These are phyloP conservation scores for Sinotaia quadrata DNA, from an alignment of 2,888 invertebrate genomes.

Conservation along the genomic window DNA sequence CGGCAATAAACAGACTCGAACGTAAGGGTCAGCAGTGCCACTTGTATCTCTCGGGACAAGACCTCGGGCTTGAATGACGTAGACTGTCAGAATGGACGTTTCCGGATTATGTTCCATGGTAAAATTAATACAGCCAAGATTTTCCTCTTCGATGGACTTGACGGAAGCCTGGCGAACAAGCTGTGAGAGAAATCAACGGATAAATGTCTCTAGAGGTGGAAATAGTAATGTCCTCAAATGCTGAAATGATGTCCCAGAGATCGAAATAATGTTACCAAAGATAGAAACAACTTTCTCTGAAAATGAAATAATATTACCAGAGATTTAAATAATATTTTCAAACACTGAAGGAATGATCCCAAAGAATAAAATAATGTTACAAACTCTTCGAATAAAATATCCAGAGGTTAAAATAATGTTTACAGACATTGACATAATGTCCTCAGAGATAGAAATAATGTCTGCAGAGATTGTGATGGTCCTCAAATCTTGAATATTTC, in stretches of 20 bases:
- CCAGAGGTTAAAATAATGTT: no score
- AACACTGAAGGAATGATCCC: no score
- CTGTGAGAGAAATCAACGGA: constrained; percentile 3
- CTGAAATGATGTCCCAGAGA: background rate
- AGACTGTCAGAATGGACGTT: constrained; percentile 78
- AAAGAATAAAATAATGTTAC: no score
- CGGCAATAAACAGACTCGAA: constrained; percentile 92
- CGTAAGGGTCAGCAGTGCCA: constrained; percentile 76
- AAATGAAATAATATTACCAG: no score
- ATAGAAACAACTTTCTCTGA: no score
- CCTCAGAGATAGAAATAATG: no score
- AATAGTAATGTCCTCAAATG: background rate
- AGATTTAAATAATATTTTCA: no score
- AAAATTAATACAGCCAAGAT: constrained; percentile 79
- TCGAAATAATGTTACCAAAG: no score
- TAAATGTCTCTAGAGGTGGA: background rate
- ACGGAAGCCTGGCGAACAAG: constrained; percentile 58
- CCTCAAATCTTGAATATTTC: no score
- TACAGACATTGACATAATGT: no score
- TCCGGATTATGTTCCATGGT: constrained; percentile 78
- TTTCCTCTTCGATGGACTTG: constrained; percentile 73
- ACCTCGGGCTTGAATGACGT: constrained; percentile 78
- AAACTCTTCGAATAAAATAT: no score
- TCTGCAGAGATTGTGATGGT: no score
- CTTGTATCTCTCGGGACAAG: constrained; percentile 63